Conservation (phyloP, 2,888 invertebrate genomes). For the Cosmia pyralina region DNA sequence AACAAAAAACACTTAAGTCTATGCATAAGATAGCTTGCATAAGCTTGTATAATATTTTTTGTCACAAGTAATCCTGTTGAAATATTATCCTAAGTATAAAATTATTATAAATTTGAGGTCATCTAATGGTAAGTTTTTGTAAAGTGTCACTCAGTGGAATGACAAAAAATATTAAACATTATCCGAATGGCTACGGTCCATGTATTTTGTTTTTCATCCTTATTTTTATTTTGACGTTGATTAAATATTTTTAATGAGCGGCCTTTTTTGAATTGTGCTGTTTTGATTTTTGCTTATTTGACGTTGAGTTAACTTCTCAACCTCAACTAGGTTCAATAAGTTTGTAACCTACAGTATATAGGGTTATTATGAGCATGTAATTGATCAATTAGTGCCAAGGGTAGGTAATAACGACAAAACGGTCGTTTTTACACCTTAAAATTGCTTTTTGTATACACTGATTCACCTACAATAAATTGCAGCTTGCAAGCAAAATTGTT, state of each 20-base stretch:
- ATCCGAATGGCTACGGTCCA: conserved; percentile 32
- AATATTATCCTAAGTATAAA: conserved; percentile 50
- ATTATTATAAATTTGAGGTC: conserved; percentile 54
- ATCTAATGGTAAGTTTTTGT: conserved; percentile 51
- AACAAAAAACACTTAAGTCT: conserved; percentile 43
- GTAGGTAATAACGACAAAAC: not conserved
- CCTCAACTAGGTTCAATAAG: conserved; percentile 11
- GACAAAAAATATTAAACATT: conserved; percentile 55
- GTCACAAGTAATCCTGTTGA: conserved; percentile 55
- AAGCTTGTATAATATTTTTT: conserved; percentile 55
- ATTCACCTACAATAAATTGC: no score
- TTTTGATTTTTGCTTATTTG: conserved; percentile 3
- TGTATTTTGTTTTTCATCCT: conserved; percentile 57
- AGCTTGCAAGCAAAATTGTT: no score
- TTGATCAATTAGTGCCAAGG: not conserved
- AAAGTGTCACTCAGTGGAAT: conserved; percentile 49
- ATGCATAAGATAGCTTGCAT: conserved; percentile 41
- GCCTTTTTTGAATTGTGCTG: conserved; percentile 19
- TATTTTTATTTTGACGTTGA: conserved; percentile 60
- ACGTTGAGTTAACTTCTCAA: conserved; percentile 4
- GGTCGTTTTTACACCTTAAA: no score
- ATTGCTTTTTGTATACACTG: no score
- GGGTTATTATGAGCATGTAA: not conserved
- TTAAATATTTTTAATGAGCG: conserved; percentile 45
- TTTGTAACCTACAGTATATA: not conserved